Percentiles rank a stretch among this genome's conserved stretches.
Evolutionary conservation across 2,113 vertebrate genomes (phyloP).

Genomic region (Procapra przewalskii): DNA sequence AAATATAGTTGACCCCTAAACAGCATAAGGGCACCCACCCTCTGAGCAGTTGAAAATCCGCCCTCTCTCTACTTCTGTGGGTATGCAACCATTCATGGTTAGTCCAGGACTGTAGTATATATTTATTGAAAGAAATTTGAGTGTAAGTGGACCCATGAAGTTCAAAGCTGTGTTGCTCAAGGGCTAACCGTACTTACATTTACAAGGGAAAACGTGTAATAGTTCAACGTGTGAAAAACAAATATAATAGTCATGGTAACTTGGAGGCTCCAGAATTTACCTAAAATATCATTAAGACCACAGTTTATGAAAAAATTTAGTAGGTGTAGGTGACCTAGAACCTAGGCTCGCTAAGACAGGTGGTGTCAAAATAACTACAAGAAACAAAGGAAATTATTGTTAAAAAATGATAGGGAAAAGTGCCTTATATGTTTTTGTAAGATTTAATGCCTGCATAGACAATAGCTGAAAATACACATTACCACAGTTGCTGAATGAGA

Average conservation of each 20-base stretch:
- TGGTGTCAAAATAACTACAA: not conserved
- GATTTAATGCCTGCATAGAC: not conserved
- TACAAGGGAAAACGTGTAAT: not conserved
- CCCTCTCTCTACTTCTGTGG: not conserved
- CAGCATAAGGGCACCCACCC: not conserved
- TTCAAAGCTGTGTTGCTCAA: not conserved
- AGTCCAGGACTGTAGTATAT: not conserved
- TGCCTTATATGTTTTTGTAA: not conserved
- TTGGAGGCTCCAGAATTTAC: not conserved
- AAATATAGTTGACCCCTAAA: not conserved
- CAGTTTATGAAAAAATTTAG: not conserved
- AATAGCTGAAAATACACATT: constrained; percentile 2
- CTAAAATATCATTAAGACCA: not conserved
- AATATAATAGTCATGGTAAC: not conserved
- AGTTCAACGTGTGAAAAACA: not conserved
- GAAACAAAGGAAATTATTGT: not conserved
- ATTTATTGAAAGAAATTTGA: not conserved
- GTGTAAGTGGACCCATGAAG: not conserved
- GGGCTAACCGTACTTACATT: not conserved
- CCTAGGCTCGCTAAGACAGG: not conserved
- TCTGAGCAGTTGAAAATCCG: not conserved
- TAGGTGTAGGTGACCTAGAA: constrained; percentile 3
- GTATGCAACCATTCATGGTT: not conserved
- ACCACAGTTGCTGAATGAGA: not conserved
- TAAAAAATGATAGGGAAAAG: not conserved